Evolutionary conservation across 2,888 invertebrate species (phyloP).

Genomic region (Scaptomyza cyrtandrae): DNA sequence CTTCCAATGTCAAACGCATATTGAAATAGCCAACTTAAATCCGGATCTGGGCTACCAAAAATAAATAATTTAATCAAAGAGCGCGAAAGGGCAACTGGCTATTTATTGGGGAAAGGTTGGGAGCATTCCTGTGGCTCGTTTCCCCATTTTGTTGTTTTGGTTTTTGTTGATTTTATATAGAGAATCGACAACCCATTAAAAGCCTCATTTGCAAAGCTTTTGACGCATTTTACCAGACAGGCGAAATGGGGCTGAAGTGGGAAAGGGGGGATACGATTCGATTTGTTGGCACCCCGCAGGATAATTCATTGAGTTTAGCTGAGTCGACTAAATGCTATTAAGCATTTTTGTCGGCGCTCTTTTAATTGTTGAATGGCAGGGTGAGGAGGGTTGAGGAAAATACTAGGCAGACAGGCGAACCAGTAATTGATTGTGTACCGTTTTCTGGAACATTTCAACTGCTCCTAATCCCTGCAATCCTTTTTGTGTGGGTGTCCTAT

Average conservation of each 20-base stretch:
- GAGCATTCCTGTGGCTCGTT: constrained; percentile 1
- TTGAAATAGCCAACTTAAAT: constrained; percentile 29
- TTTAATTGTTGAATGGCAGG: constrained; percentile 64
- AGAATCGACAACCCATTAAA: constrained; percentile 75
- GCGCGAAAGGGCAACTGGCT: constrained; percentile 46
- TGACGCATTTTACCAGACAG: constrained; percentile 56
- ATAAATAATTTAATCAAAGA: constrained; percentile 64
- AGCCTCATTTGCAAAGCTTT: constrained; percentile 77
- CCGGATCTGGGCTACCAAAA: constrained; percentile 28
- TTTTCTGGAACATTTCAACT: constrained; percentile 48
- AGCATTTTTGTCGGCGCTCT: constrained; percentile 40
- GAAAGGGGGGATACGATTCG: neutral
- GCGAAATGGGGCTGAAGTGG: neutral
- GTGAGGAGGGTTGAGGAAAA: constrained; percentile 6
- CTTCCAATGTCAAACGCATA: constrained; percentile 7
- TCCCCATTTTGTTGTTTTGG: constrained; percentile 13
- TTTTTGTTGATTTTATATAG: constrained; percentile 37
- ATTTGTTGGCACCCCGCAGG: constrained; percentile 12
- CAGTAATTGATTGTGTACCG: constrained; percentile 69
- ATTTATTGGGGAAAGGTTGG: constrained; percentile 6
- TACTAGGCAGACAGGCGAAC: constrained; percentile 46
- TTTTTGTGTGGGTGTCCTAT: constrained; percentile 2
- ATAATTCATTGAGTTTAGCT: constrained; percentile 44
- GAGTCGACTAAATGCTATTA: constrained; percentile 47
- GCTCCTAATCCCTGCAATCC: constrained; percentile 36